Evolutionary conservation across 2,888 invertebrate genomes (phyloP).

Genomic region (Eupithecia insigniata): DNA sequence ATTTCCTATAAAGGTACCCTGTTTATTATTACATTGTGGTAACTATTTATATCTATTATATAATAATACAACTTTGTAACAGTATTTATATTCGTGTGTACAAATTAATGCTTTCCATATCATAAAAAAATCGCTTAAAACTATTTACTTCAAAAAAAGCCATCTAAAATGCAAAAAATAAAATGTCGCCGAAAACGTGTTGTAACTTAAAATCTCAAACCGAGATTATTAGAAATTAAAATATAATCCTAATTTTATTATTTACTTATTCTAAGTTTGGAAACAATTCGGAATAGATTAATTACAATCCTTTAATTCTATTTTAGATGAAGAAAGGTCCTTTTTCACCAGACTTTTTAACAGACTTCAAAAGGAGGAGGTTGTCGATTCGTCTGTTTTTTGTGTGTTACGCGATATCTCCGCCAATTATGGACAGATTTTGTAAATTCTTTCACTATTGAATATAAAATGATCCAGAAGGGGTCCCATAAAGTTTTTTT

Average conservation of each 20-base stretch:
- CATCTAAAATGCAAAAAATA: not conserved
- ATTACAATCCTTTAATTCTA: not conserved
- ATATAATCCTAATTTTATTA: not conserved
- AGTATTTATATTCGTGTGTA: not conserved
- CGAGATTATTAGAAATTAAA: not conserved
- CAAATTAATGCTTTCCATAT: not conserved
- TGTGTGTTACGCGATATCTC: no score
- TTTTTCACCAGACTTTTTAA: not conserved
- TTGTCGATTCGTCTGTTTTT: no score
- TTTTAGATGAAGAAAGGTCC: not conserved
- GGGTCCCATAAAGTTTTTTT: no score
- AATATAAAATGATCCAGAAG: no score
- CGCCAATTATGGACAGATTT: no score
- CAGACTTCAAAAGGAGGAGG: no score
- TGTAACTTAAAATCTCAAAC: not conserved
- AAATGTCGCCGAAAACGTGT: not conserved
- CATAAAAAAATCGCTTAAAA: not conserved
- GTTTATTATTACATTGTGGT: not conserved
- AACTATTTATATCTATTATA: not conserved
- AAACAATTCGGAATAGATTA: not conserved
- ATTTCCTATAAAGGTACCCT: not conserved
- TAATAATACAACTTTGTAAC: not conserved
- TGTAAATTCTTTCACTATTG: no score
- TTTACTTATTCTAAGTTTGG: not conserved
- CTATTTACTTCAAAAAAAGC: not conserved